Percentiles rank a stretch among this genome's conserved stretches.
Conservation (phyloP, 2,888 invertebrate species). For the Ennomos quercinarius region DNA sequence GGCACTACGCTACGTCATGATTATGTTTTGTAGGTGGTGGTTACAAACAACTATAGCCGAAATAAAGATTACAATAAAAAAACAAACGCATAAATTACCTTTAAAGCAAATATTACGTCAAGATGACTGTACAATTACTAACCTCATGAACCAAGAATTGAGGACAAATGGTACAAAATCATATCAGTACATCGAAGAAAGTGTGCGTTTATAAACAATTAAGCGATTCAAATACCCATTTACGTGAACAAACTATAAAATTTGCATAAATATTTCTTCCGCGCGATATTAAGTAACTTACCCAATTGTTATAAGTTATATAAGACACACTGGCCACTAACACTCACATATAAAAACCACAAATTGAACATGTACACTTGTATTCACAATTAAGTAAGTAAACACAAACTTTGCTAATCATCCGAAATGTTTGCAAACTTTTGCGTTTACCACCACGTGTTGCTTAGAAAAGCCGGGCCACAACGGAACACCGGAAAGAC, state of each 20-base stretch:
- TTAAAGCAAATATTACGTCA: background rate
- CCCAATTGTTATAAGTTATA: constrained; percentile 41
- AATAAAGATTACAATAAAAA: too few species aligned
- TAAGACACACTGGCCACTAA: constrained; percentile 52
- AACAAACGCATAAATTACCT: too few species aligned
- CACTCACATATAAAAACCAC: constrained; percentile 44
- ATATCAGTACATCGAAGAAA: constrained; percentile 1
- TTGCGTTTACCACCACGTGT: constrained; percentile 65
- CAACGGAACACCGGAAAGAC: constrained; percentile 33
- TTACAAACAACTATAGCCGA: too few species aligned
- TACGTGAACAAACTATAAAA: constrained; percentile 24
- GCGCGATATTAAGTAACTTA: constrained; percentile 25
- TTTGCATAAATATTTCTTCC: constrained; percentile 19
- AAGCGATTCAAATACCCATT: constrained; percentile 12
- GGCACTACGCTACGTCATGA: too few species aligned
- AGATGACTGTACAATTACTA: background rate
- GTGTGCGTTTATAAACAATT: constrained; percentile 14
- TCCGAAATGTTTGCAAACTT: constrained; percentile 65
- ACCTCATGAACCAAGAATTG: background rate
- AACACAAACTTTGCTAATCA: constrained; percentile 61
- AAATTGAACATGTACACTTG: constrained; percentile 54
- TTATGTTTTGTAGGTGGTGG: too few species aligned
- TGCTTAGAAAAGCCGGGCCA: constrained; percentile 51
- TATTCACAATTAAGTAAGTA: constrained; percentile 48
- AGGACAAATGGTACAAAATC: constrained; percentile 17